Conservation (phyloP, 2,113 vertebrate genomes). For the Eudorcas thomsonii region DNA sequence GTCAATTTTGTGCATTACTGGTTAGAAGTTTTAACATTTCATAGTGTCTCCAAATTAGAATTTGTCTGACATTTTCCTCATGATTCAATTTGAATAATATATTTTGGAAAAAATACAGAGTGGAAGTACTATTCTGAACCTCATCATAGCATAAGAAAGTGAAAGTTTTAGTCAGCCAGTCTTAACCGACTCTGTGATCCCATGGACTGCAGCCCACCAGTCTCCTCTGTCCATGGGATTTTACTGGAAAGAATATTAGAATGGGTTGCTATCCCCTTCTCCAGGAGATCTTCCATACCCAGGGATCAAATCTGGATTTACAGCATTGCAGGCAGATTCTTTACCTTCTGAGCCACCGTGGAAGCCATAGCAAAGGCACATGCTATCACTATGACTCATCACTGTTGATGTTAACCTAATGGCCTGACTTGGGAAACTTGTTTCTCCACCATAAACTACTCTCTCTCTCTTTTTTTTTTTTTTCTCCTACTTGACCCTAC, state of each 20-base stretch:
- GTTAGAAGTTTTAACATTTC: background rate
- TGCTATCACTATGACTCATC: background rate
- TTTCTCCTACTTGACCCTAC: background rate
- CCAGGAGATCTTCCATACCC: background rate
- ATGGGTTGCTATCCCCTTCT: background rate
- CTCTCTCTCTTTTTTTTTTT: background rate
- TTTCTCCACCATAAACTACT: background rate
- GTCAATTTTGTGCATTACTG: background rate
- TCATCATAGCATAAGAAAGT: background rate
- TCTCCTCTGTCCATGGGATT: background rate
- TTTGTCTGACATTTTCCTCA: background rate
- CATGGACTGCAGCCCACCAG: background rate
- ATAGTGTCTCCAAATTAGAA: background rate
- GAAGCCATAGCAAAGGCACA: background rate
- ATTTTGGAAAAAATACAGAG: background rate
- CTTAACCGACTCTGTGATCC: background rate
- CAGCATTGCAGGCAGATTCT: background rate
- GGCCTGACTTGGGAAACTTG: background rate
- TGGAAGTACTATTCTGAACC: background rate
- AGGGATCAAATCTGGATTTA: background rate
- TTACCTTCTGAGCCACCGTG: background rate
- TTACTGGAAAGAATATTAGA: background rate
- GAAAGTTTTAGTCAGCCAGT: background rate
- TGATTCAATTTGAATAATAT: background rate
- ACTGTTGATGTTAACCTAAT: background rate